Evolutionary conservation across 2,113 vertebrate species (phyloP).

Genomic region (Hemiscyllium ocellatum): DNA sequence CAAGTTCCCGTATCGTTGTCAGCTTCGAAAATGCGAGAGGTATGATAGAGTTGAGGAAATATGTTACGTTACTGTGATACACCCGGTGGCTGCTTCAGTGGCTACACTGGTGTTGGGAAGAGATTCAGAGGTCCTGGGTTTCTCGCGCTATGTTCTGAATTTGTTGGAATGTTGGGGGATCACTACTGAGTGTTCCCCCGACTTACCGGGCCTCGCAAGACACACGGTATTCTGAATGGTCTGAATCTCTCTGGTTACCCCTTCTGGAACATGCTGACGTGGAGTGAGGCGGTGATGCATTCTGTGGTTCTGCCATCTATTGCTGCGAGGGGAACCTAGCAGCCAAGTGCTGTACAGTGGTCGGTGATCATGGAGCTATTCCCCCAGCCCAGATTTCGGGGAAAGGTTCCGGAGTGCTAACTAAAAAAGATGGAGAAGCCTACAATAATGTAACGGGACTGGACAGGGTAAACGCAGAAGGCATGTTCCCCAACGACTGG

Average conservation of each 20-base stretch:
- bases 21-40: neutral
- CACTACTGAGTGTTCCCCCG: neutral
- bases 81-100: neutral
- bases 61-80: neutral
- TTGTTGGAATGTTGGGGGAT: neutral
- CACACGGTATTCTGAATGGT: neutral
- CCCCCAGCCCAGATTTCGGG: too few relatives aligned
- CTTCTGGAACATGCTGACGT: neutral
- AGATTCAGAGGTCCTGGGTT: neutral
- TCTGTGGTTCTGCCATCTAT: neutral
- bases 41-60: neutral
- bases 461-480: too few relatives aligned
- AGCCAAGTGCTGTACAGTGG: neutral
- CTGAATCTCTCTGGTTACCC: neutral
- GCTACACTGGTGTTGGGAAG: neutral
- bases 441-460: too few relatives aligned
- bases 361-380: neutral
- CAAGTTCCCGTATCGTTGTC: too few relatives aligned
- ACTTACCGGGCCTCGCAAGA: neutral
- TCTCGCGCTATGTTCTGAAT: neutral
- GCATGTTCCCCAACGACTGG: too few relatives aligned
- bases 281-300: neutral
- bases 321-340: neutral
- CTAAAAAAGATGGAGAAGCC: too few relatives aligned
- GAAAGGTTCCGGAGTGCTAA: too few relatives aligned